A percentile compares a stretch with the other conserved stretches of the same genome.
Conservation (phyloP, 2,797 vertebrate genomes). For the Myotis myotis region DNA sequence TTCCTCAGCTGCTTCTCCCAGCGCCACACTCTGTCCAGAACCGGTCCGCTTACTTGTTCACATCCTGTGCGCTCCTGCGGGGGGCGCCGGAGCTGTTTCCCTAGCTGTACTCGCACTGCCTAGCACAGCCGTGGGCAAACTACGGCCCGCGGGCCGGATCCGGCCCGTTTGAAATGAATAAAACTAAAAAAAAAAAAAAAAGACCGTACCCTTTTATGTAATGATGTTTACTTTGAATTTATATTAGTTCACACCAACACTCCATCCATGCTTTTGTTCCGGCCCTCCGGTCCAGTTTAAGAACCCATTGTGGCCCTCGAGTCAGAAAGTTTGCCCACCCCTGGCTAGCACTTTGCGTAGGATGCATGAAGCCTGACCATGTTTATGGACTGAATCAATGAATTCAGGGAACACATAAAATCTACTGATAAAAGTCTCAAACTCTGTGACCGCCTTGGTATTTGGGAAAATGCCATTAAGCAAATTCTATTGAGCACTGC, state of each 20-base stretch:
- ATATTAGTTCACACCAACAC: too few relatives aligned
- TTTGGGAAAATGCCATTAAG: slow-evolving; percentile 47
- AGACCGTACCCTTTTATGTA: too few relatives aligned
- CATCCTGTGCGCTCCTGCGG: neutral
- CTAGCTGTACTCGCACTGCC: neutral
- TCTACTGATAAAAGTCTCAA: neutral
- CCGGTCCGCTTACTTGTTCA: neutral
- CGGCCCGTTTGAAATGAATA: too few relatives aligned
- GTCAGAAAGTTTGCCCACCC: too few relatives aligned
- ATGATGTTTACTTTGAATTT: too few relatives aligned
- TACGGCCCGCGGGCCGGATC: too few relatives aligned
- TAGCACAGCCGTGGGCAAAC: too few relatives aligned
- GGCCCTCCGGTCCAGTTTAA: too few relatives aligned
- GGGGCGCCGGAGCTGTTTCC: neutral
- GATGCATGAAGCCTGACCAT: neutral
- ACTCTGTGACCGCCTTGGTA: slow-evolving; percentile 34
- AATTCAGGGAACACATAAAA: neutral
- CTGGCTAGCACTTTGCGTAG: neutral
- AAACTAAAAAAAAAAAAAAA: too few relatives aligned
- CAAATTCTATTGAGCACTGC: slow-evolving; percentile 27
- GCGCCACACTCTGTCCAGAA: neutral
- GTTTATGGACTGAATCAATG: neutral
- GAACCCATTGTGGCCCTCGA: too few relatives aligned
- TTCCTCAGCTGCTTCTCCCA: neutral
- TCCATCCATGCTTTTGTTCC: too few relatives aligned